phyloP scores from a whole-genome alignment of 2,113 vertebrate genomes.

The Nannospalax galili region DNA sequence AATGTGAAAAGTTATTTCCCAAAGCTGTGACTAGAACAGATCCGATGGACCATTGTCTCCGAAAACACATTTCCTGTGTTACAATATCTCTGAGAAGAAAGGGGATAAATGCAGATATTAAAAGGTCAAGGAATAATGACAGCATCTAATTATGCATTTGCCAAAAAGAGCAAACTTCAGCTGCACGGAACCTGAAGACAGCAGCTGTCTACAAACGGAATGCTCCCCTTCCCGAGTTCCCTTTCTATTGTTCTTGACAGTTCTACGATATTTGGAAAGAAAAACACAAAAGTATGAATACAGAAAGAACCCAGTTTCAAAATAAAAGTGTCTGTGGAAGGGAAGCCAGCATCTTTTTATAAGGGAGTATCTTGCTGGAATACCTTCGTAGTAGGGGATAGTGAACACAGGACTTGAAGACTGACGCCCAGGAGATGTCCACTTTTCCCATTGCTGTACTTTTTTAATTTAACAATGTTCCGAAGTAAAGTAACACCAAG shows the following conservation, averaged over 20 bases:
- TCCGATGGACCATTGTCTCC: neutral
- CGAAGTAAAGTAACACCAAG: too few relatives aligned
- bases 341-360: neutral
- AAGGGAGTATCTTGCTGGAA: too few relatives aligned
- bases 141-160: neutral
- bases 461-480: neutral
- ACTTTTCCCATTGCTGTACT: neutral
- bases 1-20: too few relatives aligned
- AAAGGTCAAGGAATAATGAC: conserved; percentile 27
- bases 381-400: rapidly evolving
- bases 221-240: rapidly evolving
- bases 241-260: neutral
- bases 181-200: neutral
- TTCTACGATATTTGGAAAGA: conserved; percentile 15
- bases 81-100: neutral
- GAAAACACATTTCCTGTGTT: neutral
- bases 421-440: neutral
- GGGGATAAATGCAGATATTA: neutral
- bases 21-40: too few relatives aligned
- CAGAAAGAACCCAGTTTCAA: neutral
- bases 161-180: neutral
- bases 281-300: neutral
- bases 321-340: neutral
- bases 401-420: neutral
- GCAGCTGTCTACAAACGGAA: neutral